Evolutionary conservation across 2,113 vertebrate species (phyloP).

Genomic region (Megaptera novaeangliae): DNA sequence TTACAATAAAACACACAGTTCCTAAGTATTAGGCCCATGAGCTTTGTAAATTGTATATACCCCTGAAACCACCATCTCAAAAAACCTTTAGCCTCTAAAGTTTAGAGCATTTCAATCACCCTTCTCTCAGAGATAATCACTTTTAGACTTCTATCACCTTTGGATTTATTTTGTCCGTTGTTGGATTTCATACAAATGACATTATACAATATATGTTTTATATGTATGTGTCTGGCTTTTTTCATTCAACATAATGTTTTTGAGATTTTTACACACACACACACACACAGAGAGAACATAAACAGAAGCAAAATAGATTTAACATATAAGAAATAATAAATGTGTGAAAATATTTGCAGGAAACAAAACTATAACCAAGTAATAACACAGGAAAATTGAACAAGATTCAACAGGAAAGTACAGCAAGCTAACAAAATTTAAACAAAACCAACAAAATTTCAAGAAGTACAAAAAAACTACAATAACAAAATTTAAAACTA

Average conservation of each 20-base stretch:
- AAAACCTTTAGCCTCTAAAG: background rate
- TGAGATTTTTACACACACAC: background rate
- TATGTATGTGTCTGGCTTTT: background rate
- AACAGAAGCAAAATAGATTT: background rate
- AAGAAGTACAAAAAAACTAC: background rate
- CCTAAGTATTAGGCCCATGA: background rate
- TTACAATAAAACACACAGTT: background rate
- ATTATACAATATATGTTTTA: background rate
- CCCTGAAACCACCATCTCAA: background rate
- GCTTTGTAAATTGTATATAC: background rate
- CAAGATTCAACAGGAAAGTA: background rate
- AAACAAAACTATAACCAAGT: background rate
- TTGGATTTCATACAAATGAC: background rate
- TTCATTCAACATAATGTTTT: background rate
- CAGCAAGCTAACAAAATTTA: background rate
- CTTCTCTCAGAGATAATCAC: background rate
- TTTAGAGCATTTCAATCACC: background rate
- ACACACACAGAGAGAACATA: background rate
- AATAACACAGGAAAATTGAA: background rate
- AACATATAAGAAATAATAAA: background rate
- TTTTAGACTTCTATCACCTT: background rate
- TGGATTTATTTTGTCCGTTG: background rate
- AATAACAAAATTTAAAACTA: slow-evolving; percentile 14
- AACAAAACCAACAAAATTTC: background rate
- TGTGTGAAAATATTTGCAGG: background rate